phyloP scores from a whole-genome alignment of 2,888 invertebrate species.

The Macropis europaea region DNA sequence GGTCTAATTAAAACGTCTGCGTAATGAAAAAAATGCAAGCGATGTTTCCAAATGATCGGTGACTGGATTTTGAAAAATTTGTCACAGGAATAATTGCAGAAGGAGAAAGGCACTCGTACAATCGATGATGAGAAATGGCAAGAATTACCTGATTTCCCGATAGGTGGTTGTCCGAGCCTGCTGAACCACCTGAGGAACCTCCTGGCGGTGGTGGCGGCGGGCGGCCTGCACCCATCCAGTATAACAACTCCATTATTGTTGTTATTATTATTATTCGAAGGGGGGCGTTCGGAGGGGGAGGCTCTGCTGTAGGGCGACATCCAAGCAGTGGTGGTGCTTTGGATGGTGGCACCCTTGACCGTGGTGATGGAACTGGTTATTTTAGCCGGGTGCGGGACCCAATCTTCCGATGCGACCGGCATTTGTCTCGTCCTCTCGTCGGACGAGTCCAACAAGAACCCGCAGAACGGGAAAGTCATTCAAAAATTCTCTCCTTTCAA shows the following conservation, averaged over 20 bases:
- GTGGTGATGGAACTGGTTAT: constrained; percentile 72
- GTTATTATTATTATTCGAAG: constrained; percentile 63
- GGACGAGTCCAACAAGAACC: constrained; percentile 75
- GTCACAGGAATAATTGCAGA: neutral
- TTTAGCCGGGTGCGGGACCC: constrained; percentile 73
- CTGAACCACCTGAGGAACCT: constrained; percentile 82
- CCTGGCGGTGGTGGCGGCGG: constrained; percentile 80
- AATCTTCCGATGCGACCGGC: constrained; percentile 74
- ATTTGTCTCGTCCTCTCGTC: constrained; percentile 74
- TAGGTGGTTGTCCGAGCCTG: constrained; percentile 81
- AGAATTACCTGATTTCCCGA: constrained; percentile 80
- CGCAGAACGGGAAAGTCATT: constrained; percentile 77
- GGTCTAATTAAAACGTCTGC: too few relatives aligned
- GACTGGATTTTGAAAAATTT: too few relatives aligned
- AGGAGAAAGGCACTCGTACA: neutral
- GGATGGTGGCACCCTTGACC: constrained; percentile 71
- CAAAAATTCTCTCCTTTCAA: constrained; percentile 46
- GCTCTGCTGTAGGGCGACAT: constrained; percentile 73
- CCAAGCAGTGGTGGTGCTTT: constrained; percentile 72
- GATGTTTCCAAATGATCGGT: too few relatives aligned
- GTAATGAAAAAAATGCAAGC: too few relatives aligned
- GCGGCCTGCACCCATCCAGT: constrained; percentile 73
- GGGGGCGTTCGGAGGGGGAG: constrained; percentile 57
- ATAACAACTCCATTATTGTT: constrained; percentile 73
- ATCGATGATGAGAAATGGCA: neutral